These are phyloP conservation scores for Herpetotheres cachinnans DNA, from an alignment of 2,113 vertebrate species.

Conservation along the genomic window DNA sequence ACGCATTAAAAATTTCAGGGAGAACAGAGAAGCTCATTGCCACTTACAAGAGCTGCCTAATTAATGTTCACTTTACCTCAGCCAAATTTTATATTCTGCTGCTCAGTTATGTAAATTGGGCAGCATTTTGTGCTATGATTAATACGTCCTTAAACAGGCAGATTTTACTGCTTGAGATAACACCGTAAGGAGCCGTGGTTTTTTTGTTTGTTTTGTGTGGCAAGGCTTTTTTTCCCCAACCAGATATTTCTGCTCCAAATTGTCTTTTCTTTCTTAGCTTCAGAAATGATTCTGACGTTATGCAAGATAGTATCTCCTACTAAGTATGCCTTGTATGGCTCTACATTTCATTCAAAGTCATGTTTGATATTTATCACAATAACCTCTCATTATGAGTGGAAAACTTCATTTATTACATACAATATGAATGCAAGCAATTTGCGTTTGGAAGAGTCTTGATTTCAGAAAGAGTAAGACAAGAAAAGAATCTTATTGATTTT, in stretches of 20 bases:
- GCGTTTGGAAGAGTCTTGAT: neutral
- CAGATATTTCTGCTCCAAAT: neutral
- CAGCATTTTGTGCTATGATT: neutral
- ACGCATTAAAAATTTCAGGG: neutral
- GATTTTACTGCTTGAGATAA: constrained; percentile 2
- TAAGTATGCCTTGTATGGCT: neutral
- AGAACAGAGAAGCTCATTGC: neutral
- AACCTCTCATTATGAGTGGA: neutral
- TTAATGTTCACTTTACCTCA: constrained; percentile 1
- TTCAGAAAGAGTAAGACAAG: neutral
- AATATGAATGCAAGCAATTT: neutral
- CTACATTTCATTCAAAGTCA: constrained; percentile 23
- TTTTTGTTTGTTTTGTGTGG: neutral
- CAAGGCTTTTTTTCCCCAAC: neutral
- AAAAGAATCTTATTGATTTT: neutral
- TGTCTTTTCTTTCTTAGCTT: neutral
- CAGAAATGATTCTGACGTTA: neutral
- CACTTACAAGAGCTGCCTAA: neutral
- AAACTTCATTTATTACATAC: neutral
- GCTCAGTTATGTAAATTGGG: constrained; percentile 19
- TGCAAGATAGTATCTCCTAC: neutral
- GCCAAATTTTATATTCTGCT: constrained; percentile 8
- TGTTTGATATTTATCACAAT: constrained; percentile 42
- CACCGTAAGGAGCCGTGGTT: neutral
- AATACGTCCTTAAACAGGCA: constrained; percentile 16